Percentiles rank a stretch among this genome's conserved stretches.
Evolutionary conservation across 1,140 invertebrate genomes (phyloP).

Genomic region (Cryptotermes secundus): DNA sequence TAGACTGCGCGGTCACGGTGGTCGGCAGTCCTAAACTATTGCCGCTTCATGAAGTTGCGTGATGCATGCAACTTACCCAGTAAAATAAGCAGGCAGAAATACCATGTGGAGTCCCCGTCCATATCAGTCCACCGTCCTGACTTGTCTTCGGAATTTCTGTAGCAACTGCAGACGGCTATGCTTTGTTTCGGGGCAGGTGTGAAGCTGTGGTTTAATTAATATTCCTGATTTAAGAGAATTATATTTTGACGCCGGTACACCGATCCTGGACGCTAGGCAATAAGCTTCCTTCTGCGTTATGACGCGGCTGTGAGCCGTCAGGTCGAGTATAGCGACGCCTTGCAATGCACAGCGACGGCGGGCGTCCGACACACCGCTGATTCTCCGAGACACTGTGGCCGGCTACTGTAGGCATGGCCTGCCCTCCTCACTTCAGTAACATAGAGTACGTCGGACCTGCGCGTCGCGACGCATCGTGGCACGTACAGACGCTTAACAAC

Average conservation of each 20-base stretch:
- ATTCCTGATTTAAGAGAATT: too few species aligned
- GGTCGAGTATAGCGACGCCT: too few species aligned
- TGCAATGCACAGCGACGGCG: not conserved
- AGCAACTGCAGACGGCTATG: not conserved
- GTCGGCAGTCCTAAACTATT: too few species aligned
- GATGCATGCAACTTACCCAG: not conserved
- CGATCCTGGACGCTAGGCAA: too few species aligned
- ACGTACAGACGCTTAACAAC: not conserved
- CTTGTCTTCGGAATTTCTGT: not conserved
- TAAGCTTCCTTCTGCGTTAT: too few species aligned
- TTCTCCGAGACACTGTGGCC: not conserved
- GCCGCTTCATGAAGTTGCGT: too few species aligned
- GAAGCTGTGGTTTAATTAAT: too few species aligned
- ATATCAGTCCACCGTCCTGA: not conserved
- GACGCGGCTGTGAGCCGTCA: too few species aligned
- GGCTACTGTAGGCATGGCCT: not conserved
- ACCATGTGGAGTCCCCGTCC: not conserved
- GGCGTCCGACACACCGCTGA: not conserved
- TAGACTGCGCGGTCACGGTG: too few species aligned
- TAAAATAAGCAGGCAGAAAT: not conserved
- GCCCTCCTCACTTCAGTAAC: not conserved
- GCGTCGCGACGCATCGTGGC: not conserved
- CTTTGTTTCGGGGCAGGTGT: too few species aligned
- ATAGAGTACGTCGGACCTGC: not conserved
- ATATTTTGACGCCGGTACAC: too few species aligned